phyloP scores from a whole-genome alignment of 2,113 vertebrate genomes.

The Platichthys stellatus region DNA sequence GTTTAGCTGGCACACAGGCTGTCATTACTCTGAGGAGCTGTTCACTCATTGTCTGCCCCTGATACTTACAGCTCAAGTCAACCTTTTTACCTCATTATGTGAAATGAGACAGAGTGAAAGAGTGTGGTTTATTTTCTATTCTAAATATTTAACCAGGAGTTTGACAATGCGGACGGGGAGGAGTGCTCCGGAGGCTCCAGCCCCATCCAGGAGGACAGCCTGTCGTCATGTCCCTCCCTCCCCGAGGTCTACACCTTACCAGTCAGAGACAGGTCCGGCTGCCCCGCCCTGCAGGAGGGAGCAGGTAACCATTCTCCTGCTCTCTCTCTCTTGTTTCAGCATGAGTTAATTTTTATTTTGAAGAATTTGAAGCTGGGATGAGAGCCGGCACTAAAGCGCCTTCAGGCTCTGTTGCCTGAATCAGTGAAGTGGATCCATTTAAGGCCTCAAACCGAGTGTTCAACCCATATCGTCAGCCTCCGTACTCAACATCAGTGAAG shows the following conservation, averaged over 20 bases:
- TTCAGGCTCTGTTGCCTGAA: conserved; percentile 34
- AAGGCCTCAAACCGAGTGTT: conserved; percentile 53
- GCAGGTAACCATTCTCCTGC: conserved; percentile 63
- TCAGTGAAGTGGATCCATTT: conserved; percentile 45
- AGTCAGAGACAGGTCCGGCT: conserved; percentile 79
- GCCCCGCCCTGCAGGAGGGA: conserved; percentile 74
- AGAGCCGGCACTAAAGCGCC: conserved; percentile 8
- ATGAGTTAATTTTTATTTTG: not conserved
- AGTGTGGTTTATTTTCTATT: not conserved
- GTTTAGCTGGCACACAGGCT: conserved; percentile 16
- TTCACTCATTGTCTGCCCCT: conserved; percentile 36
- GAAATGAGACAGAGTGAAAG: not conserved
- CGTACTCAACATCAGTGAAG: conserved; percentile 24
- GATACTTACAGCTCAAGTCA: conserved; percentile 12
- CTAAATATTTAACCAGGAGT: conserved; percentile 82
- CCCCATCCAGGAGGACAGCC: conserved; percentile 91
- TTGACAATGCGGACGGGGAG: conserved; percentile 92
- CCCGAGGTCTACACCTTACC: conserved; percentile 94
- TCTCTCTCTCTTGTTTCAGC: not conserved
- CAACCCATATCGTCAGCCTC: not conserved
- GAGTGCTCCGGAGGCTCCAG: conserved; percentile 92
- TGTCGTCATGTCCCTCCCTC: conserved; percentile 90
- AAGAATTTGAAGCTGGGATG: not conserved
- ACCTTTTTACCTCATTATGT: not conserved
- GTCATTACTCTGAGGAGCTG: conserved; percentile 39